Conservation (phyloP, 2,888 invertebrate species). For the Aplocera efformata region DNA sequence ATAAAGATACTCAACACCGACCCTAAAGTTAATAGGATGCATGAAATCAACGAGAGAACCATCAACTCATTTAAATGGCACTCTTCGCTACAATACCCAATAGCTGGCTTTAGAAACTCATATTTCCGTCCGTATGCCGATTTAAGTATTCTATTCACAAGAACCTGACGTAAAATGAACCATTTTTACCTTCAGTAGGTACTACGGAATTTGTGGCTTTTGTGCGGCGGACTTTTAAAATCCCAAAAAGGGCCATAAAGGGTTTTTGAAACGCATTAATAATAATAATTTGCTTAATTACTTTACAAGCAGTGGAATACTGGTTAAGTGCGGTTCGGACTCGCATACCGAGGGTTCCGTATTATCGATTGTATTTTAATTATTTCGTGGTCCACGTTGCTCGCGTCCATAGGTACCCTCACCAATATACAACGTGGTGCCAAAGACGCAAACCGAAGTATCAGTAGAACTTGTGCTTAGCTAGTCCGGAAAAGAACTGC, state of each 20-base stretch:
- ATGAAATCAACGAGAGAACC: slow-evolving; percentile 4
- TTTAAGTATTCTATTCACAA: slow-evolving; percentile 18
- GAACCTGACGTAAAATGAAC: slow-evolving; percentile 9
- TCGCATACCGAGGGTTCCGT: too few species aligned
- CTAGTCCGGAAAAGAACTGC: too few species aligned
- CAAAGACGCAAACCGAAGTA: too few species aligned
- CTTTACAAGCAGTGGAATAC: too few species aligned
- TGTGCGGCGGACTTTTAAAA: slow-evolving; percentile 11
- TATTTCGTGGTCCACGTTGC: too few species aligned
- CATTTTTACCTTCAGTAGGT: slow-evolving; percentile 17
- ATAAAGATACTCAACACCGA: slow-evolving; percentile 7
- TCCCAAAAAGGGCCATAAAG: slow-evolving; percentile 7
- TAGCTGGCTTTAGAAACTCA: not conserved
- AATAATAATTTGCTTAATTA: not conserved
- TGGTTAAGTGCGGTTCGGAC: too few species aligned
- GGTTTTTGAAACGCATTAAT: not conserved
- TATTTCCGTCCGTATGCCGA: slow-evolving; percentile 6
- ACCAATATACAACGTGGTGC: too few species aligned
- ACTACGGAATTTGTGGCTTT: slow-evolving; percentile 13
- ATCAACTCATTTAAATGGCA: slow-evolving; percentile 3
- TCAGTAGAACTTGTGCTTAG: too few species aligned
- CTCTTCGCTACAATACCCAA: too few species aligned
- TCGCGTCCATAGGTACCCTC: too few species aligned
- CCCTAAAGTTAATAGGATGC: slow-evolving; percentile 10
- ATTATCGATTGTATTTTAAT: too few species aligned